phyloP scores from a whole-genome alignment of 2,888 invertebrate species.

The Plemyria rubiginata region DNA sequence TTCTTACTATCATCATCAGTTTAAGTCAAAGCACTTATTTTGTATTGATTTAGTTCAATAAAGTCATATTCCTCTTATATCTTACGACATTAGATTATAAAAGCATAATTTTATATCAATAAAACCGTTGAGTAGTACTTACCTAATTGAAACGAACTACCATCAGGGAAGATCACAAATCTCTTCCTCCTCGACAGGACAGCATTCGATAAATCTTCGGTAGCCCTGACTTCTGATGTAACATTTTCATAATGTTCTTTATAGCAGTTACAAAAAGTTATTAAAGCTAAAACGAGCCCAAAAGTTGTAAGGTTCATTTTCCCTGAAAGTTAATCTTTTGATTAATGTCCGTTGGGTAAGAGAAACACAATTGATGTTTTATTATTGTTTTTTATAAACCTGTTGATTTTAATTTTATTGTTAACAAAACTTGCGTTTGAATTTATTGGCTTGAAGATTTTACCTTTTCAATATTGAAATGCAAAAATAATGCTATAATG shows the following conservation, averaged over 20 bases:
- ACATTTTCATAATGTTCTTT: slow-evolving; percentile 27
- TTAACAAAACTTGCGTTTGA: not conserved
- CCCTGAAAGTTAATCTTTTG: slow-evolving; percentile 32
- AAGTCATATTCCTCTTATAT: too few relatives aligned
- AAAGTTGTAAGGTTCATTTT: slow-evolving; percentile 31
- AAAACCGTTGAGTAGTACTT: slow-evolving; percentile 34
- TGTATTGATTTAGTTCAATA: too few relatives aligned
- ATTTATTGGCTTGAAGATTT: not conserved
- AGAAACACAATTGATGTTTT: slow-evolving; percentile 32
- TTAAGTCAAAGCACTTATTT: too few relatives aligned
- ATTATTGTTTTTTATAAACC: slow-evolving; percentile 28
- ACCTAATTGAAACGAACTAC: slow-evolving; percentile 86
- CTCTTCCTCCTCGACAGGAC: slow-evolving; percentile 81
- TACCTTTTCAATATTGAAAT: too few relatives aligned
- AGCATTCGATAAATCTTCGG: slow-evolving; percentile 32
- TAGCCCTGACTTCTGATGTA: slow-evolving; percentile 21
- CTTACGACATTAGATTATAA: too few relatives aligned
- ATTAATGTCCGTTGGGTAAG: slow-evolving; percentile 34
- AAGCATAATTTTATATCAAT: too few relatives aligned
- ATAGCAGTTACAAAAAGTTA: slow-evolving; percentile 30
- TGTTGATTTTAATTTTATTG: slow-evolving; percentile 29
- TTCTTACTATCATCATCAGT: too few relatives aligned
- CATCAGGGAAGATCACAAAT: slow-evolving; percentile 84
- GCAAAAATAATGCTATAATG: too few relatives aligned
- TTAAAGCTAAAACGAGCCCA: slow-evolving; percentile 26